phyloP scores from a whole-genome alignment of 2,888 invertebrate genomes.

The Leptinotarsa tumamoca region DNA sequence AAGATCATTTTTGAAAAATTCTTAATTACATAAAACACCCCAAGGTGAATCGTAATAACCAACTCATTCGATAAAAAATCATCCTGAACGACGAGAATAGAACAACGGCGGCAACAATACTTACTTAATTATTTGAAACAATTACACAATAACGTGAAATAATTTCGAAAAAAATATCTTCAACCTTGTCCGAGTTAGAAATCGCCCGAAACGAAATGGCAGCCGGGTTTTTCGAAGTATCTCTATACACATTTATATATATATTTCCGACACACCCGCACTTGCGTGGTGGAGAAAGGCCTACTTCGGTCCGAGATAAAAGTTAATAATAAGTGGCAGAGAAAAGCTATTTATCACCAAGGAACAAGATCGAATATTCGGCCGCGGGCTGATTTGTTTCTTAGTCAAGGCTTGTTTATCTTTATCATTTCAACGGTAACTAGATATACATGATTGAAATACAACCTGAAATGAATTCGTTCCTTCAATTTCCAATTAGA shows the following conservation, averaged over 20 bases:
- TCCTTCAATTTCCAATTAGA: conserved; percentile 9
- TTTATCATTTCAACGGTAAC: conserved; percentile 46
- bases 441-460: conserved; percentile 32
- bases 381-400: conserved; percentile 29
- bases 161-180: conserved; percentile 43
- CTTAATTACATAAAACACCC: conserved; percentile 16
- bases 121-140: conserved; percentile 38
- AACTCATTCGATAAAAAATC: conserved; percentile 22
- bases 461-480: conserved; percentile 14
- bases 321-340: conserved; percentile 42
- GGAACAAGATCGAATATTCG: conserved; percentile 36
- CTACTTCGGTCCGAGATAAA: conserved; percentile 47
- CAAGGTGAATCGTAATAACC: conserved; percentile 22
- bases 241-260: conserved; percentile 1
- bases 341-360: conserved; percentile 44
- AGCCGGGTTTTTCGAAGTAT: conserved; percentile 28
- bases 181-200: conserved; percentile 51
- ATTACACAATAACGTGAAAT: conserved; percentile 47
- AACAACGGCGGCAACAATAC: conserved; percentile 25
- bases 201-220: conserved; percentile 22
- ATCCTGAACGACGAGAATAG: not conserved
- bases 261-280: conserved; percentile 32
- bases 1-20: conserved; percentile 1
- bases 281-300: conserved; percentile 39
- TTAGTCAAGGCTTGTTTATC: conserved; percentile 42